Base-by-base conservation (phyloP, 37 sponge, comb jelly and placozoan genomes). In the Eunapius fragilis region DNA sequence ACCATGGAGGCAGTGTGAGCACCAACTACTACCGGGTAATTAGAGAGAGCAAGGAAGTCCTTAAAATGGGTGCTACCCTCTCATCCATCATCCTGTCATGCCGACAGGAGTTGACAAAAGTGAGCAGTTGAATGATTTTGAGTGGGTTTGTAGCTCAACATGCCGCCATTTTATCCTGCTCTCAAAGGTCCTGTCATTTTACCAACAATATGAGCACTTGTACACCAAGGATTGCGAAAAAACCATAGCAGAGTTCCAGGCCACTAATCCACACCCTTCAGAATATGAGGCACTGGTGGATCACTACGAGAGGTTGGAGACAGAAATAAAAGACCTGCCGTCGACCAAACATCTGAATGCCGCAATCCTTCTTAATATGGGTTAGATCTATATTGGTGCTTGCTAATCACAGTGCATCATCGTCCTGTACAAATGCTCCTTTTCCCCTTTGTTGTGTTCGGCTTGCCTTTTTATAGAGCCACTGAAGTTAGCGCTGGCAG, bases 261-360 rank as follows among this genome's bases (percentile, higher is more conserved):
- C 76, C 0, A 26, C 32, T 37, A 47, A 50, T 31, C 94, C 93
- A 9, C 88, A 90, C 72, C 82, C 95, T 74, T 93, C 92, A 32
- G 98, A 97, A 31, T 93, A 91, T 77, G 94, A 95, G 87, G 72
- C 50, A 19, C 87, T 91, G 81, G 95, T 97, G 85, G 87, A 86
- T 24, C 74, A 25, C 13, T 97, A 97, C 84, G 91, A 87, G 68
- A 81, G 37, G 24, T 58, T 94, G 35, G 93, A 92, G 77, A 85
- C 74, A 10, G 86, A 86, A 68, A 92, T 97, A 26, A 71, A 72
- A 22, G 91, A 88, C 30, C 79, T 92, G 31, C 84, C 97, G 0
- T 25, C 80, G 2, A 77, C 82, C 5, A 71, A 38, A 24, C 77
- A 76, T 25, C 80, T 89, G 19, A 84, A 77, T 34, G 85, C 84